phyloP scores from a whole-genome alignment of 23 tunicate species.

The Oikopleura dioica region DNA sequence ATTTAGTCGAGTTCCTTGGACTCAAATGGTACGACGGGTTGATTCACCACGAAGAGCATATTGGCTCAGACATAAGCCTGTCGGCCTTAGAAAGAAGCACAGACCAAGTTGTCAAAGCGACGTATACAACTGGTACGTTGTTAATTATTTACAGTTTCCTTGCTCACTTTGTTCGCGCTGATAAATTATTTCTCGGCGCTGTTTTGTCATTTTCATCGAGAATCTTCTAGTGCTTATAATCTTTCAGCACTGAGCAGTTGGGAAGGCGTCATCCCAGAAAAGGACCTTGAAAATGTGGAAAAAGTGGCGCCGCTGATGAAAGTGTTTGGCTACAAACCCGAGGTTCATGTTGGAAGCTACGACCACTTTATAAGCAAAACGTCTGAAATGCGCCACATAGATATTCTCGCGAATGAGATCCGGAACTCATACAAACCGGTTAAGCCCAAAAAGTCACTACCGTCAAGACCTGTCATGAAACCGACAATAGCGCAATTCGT shows the following conservation, averaged over 20 bases:
- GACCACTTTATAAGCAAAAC: background rate
- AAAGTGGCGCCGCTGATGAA: background rate
- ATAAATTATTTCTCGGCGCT: background rate
- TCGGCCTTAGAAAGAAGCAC: background rate
- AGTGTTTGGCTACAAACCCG: background rate
- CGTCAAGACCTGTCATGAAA: too few species aligned
- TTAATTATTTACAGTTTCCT: background rate
- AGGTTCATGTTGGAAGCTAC: background rate
- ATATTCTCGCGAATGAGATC: too few species aligned
- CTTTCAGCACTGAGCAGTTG: background rate
- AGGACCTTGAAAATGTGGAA: background rate
- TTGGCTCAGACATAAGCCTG: background rate
- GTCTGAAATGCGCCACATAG: background rate
- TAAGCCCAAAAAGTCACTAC: too few species aligned
- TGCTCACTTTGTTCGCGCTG: background rate
- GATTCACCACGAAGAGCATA: background rate
- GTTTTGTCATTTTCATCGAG: background rate
- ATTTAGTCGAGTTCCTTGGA: slow-evolving; percentile 27
- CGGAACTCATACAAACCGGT: too few species aligned
- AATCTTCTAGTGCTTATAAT: background rate
- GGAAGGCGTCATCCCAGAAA: background rate
- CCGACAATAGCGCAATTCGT: too few species aligned
- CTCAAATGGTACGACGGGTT: slow-evolving; percentile 35
- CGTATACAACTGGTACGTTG: background rate
- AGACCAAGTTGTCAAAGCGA: background rate